Evolutionary conservation across 2,797 vertebrate species (phyloP).

Genomic region (Lacerta viridis): DNA sequence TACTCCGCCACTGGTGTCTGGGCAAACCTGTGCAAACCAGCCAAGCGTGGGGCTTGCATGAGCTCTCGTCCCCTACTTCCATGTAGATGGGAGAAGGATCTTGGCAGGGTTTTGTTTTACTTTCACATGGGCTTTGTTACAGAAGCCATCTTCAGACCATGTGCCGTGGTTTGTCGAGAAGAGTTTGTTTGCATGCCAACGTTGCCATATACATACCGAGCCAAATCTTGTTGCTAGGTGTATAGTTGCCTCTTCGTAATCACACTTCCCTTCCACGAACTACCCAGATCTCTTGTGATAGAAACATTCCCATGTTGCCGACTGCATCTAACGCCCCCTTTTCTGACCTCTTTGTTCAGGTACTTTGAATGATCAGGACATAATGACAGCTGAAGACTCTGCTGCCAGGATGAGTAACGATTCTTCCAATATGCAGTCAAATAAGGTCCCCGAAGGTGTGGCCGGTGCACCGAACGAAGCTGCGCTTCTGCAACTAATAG

Average conservation of each 20-base stretch:
- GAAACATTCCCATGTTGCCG: constrained; percentile 5
- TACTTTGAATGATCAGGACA: constrained; percentile 92
- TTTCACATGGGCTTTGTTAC: neutral
- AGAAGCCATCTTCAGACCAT: neutral
- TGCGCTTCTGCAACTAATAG: constrained; percentile 91
- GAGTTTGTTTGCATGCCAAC: neutral
- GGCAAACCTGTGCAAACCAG: neutral
- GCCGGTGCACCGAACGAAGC: constrained; percentile 91
- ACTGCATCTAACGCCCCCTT: constrained; percentile 49
- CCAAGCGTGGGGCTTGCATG: neutral
- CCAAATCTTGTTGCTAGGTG: neutral
- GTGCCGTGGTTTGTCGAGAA: neutral
- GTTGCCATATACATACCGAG: neutral
- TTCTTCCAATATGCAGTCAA: constrained; percentile 81
- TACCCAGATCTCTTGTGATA: neutral
- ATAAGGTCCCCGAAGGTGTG: constrained; percentile 88
- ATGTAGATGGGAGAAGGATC: too few species aligned
- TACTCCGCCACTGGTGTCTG: too few species aligned
- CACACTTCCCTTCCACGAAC: neutral
- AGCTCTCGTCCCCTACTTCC: neutral
- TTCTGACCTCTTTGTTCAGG: constrained; percentile 75
- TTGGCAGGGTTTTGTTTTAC: neutral
- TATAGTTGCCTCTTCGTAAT: neutral
- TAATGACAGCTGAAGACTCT: constrained; percentile 98
- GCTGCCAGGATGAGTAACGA: constrained; percentile 92